These are phyloP conservation scores for Drosophila atripex DNA, from an alignment of 2,888 invertebrate species.

Conservation along the genomic window DNA sequence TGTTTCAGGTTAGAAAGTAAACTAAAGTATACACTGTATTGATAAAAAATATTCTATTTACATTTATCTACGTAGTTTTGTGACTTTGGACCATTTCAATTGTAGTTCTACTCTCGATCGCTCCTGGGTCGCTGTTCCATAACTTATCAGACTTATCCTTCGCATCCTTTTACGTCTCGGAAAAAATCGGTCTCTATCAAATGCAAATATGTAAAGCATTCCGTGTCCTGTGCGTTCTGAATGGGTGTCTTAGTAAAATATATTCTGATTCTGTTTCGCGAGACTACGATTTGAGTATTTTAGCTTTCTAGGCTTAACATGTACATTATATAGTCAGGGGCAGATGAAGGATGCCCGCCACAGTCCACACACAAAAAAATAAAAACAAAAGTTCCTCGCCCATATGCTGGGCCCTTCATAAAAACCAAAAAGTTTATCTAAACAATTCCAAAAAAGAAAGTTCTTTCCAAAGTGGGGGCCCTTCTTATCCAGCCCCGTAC, in stretches of 20 bases:
- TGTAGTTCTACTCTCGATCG: slow-evolving; percentile 47
- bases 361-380: too few relatives aligned
- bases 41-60: slow-evolving; percentile 41
- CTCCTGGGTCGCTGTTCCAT: slow-evolving; percentile 23
- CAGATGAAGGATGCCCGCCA: too few relatives aligned
- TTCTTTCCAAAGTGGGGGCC: too few relatives aligned
- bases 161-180: slow-evolving; percentile 17
- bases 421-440: too few relatives aligned
- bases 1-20: slow-evolving; percentile 13
- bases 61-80: slow-evolving; percentile 56
- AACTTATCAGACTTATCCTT: slow-evolving; percentile 69
- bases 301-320: slow-evolving; percentile 23
- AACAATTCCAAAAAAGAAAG: too few relatives aligned
- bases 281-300: slow-evolving; percentile 11
- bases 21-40: slow-evolving; percentile 46
- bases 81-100: slow-evolving; percentile 71
- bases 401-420: too few relatives aligned
- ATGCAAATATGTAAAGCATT: slow-evolving; percentile 73
- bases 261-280: slow-evolving; percentile 36
- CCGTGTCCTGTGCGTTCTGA: slow-evolving; percentile 72
- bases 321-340: slow-evolving; percentile 32
- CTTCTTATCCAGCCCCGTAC: slow-evolving; percentile 8
- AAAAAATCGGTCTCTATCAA: slow-evolving; percentile 75
- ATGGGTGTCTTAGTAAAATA: slow-evolving; percentile 68
- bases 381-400: too few relatives aligned